Base-by-base conservation (phyloP, 2,797 vertebrate species). In the Spinus olivaceus region DNA sequence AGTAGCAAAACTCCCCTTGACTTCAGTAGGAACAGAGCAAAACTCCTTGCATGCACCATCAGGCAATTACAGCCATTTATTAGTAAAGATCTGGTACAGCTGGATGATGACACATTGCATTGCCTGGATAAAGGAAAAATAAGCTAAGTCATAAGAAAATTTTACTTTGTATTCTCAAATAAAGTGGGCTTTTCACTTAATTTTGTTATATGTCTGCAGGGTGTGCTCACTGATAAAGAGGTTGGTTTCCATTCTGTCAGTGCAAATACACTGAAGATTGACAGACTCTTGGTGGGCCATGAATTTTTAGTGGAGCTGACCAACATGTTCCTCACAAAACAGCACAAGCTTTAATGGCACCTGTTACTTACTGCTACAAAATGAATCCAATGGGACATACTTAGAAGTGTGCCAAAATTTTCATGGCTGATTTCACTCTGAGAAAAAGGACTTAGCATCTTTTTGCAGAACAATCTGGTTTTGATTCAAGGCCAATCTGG, bases 121-220 rank as follows among this genome's bases (percentile, higher is more conserved):
- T 93, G 37, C 56, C 42, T 92, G 61, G 63, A 93, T 88, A 77
- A 94, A 94, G 37, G 72, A 88, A 78, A 78, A 96, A 47, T 76
- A 74, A 91, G 14, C 50, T 91, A 71, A 69, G 24, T 61, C 50
- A 69, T 81, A 81, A 76, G 67, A 85, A 74, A 81, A 65, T 78
- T 83, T 93, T 73, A 15, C 8, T 83, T 93, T 72, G 57, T 15
- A 77, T 65, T 92, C 30, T 63, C 33, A 66, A 83, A 94, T 84
- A 53, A 77, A 92, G 65, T 7, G 32, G 39, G 13, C 37, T 92
- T 84, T 84, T 76, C 1, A 22, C 66, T 57, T 92, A 76, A n/a
- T 69, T 82, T 82, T 86, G 25, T 78, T 72, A 13, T 25, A 37
- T 14, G 4, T 69, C 86, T 86, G n/a, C 60, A 76, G 81, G 23